Percentiles rank a stretch among this genome's conserved stretches.
phyloP scores from a whole-genome alignment of 2,888 invertebrate species.

The Dysmachus trigonus region DNA sequence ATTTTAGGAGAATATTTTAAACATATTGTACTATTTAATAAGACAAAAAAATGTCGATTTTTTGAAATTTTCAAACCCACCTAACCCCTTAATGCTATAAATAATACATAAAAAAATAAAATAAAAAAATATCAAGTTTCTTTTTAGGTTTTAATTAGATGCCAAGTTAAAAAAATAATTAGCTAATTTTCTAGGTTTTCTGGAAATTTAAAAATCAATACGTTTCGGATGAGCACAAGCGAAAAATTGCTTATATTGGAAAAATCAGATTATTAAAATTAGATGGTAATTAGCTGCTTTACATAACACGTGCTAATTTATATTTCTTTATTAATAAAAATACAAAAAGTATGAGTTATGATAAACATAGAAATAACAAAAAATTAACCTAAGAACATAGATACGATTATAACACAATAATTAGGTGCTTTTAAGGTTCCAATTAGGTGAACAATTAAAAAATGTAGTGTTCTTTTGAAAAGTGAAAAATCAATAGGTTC shows the following conservation, averaged over 20 bases:
- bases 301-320: background rate
- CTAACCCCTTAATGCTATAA: too few relatives aligned
- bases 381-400: background rate
- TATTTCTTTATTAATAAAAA: background rate
- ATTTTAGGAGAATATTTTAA: too few relatives aligned
- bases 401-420: background rate
- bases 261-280: background rate
- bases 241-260: background rate
- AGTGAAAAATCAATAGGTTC: background rate
- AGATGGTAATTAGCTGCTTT: background rate
- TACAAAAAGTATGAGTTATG: too few relatives aligned
- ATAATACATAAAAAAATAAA: too few relatives aligned
- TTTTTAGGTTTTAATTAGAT: too few relatives aligned
- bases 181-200: background rate
- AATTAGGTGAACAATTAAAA: background rate
- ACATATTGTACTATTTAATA: too few relatives aligned
- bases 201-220: background rate
- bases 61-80: too few relatives aligned
- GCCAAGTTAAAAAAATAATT: too few relatives aligned
- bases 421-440: background rate
- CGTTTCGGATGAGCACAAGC: background rate
- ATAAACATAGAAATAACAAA: too few relatives aligned
- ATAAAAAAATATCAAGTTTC: too few relatives aligned
- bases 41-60: too few relatives aligned
- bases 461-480: background rate